Percentiles rank a stretch among this genome's conserved stretches.
phyloP scores from a whole-genome alignment of 1,140 invertebrate genomes.

The Delia radicum region DNA sequence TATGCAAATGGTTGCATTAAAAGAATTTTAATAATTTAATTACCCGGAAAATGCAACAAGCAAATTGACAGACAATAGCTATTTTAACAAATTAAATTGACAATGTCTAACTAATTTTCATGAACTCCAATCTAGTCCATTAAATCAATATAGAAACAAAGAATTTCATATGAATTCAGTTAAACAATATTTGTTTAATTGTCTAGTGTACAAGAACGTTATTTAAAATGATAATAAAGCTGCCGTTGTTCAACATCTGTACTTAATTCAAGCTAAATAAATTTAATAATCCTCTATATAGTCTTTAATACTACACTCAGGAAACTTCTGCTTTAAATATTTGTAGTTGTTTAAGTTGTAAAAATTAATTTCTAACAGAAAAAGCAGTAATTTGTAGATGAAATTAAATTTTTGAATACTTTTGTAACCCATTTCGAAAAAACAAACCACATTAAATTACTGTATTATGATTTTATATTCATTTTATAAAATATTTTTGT shows the following conservation, averaged over 20 bases:
- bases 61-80: background rate
- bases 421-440: background rate
- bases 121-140: too few relatives aligned
- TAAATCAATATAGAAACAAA: too few relatives aligned
- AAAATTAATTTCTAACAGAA: background rate
- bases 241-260: background rate
- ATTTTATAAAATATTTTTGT: too few relatives aligned
- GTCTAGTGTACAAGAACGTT: background rate
- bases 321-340: too few relatives aligned
- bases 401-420: background rate
- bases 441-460: too few relatives aligned
- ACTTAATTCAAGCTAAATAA: background rate
- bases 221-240: background rate
- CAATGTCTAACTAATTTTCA: background rate
- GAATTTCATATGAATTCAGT: too few relatives aligned
- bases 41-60: background rate
- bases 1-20: background rate
- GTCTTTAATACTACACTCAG: too few relatives aligned
- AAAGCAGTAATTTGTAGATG: background rate
- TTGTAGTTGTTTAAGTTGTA: too few relatives aligned
- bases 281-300: background rate
- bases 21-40: background rate
- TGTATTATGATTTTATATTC: too few relatives aligned
- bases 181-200: too few relatives aligned
- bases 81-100: conserved; percentile 5